Base-by-base conservation (phyloP, 2,113 vertebrate genomes). In the Spermophilus dauricus region DNA sequence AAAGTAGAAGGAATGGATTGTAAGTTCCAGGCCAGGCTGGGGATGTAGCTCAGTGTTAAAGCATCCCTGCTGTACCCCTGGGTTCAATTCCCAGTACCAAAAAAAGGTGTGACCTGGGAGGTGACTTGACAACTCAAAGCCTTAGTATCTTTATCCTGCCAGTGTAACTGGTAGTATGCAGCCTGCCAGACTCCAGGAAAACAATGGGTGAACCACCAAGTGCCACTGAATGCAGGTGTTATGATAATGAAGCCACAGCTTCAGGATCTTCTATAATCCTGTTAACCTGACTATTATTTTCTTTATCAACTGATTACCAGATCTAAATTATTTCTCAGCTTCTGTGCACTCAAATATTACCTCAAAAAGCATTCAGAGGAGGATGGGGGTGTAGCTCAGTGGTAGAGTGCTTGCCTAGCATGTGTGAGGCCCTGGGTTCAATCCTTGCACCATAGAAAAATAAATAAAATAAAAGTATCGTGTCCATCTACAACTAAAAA, bases 271-370 rank as follows among this genome's bases (percentile, higher is more conserved):
- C 65, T 61, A 4, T 26, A 48, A 72, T 7, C 5, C 22, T 24
- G 26, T 37, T 7, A 2, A 20, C 72, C 86, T 58, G 24, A 58
- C 58, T 39, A 56, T 75, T 87, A 78, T 83, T 78, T 13, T 94
- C 5, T 72, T 88, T 88, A 48, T 39, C 48, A 82, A 90, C 70
- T 77, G 22, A 86, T 45, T 76, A 77, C 30, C 24, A 86, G 34
- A 72, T 77, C 26, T 56, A 48, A 91, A 89, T 86, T 82, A 76
- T 56, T 86, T 89, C 61, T 89, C 73, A 80, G 73, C 20, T 56
- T 61, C 17, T 26, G 34, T 42, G 30, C 22, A 16, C 8, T 75
- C 65, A 61, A 75, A n/a, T 75, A 81, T 34, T 76, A 76, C 10
- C 28, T 91, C 39, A 48, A 77, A 91, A 87, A 83, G 37, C 26